Evolutionary conservation across 2,113 vertebrate genomes (phyloP).

Genomic region (Herpailurus yagouaroundi): DNA sequence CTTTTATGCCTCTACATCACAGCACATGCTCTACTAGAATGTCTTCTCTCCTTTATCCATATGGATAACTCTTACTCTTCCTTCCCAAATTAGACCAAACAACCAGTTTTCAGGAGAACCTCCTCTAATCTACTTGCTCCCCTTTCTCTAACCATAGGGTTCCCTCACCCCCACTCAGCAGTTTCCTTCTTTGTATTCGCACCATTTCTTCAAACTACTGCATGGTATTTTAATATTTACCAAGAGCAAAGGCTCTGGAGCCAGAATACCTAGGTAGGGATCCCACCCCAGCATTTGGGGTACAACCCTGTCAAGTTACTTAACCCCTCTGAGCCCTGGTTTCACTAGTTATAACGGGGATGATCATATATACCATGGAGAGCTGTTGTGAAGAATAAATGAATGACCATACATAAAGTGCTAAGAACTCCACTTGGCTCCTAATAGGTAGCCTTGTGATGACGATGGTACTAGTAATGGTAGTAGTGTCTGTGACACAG

Average conservation of each 20-base stretch:
- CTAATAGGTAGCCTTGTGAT: background rate
- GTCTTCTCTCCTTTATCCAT: background rate
- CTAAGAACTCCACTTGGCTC: background rate
- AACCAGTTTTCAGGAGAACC: background rate
- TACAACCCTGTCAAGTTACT: background rate
- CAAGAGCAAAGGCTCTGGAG: background rate
- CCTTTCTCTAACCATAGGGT: background rate
- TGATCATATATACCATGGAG: background rate
- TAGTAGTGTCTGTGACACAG: background rate
- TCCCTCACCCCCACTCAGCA: background rate
- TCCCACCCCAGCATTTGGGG: background rate
- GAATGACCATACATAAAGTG: background rate
- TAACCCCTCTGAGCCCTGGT: background rate
- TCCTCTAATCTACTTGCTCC: background rate
- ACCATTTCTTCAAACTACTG: background rate
- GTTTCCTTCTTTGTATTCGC: background rate
- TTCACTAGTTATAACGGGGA: background rate
- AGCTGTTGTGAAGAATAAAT: background rate
- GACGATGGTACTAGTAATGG: background rate
- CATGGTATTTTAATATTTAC: slow-evolving; percentile 8
- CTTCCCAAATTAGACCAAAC: background rate
- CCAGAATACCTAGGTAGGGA: background rate
- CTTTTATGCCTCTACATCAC: background rate
- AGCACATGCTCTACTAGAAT: background rate
- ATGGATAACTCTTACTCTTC: background rate